Evolutionary conservation across 1,140 invertebrate genomes (phyloP).

Genomic region (Anadara kagoshimensis): DNA sequence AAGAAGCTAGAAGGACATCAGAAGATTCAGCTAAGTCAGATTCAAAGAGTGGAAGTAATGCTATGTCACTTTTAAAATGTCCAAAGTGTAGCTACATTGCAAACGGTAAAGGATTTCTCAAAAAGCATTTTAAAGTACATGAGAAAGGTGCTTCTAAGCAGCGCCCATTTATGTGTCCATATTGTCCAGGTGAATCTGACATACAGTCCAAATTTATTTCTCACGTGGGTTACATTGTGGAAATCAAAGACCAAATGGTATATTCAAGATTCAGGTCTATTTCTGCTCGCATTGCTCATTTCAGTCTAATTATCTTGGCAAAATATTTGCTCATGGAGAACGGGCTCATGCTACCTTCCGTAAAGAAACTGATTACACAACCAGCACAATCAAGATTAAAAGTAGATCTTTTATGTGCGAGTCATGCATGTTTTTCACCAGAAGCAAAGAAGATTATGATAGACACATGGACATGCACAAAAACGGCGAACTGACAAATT

Average conservation of each 20-base stretch:
- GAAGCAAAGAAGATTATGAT: conserved; percentile 1
- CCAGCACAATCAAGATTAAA: neutral
- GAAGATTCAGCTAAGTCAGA: neutral
- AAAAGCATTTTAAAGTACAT: conserved; percentile 25
- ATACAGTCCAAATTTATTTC: conserved; percentile 21
- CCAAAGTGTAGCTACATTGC: conserved; percentile 27
- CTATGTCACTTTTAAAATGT: conserved; percentile 2
- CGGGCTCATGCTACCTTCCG: neutral
- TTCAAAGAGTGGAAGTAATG: neutral
- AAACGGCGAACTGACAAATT: neutral
- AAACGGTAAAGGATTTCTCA: conserved; percentile 14
- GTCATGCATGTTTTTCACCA: conserved; percentile 5
- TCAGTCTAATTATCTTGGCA: conserved; percentile 23
- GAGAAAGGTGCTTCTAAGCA: conserved; percentile 5
- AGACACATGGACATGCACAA: conserved; percentile 7
- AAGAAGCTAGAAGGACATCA: neutral
- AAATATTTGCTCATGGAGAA: conserved; percentile 16
- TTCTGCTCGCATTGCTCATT: conserved; percentile 29
- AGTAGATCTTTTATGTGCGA: conserved; percentile 4
- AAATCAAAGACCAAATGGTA: too few species aligned
- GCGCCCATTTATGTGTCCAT: conserved; percentile 30
- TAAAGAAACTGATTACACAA: neutral
- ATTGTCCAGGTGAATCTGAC: conserved; percentile 23
- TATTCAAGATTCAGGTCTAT: conserved; percentile 9
- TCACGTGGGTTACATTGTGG: conserved; percentile 32